Conservation (phyloP, 2,113 vertebrate genomes). For the Anser brachyrhynchus region DNA sequence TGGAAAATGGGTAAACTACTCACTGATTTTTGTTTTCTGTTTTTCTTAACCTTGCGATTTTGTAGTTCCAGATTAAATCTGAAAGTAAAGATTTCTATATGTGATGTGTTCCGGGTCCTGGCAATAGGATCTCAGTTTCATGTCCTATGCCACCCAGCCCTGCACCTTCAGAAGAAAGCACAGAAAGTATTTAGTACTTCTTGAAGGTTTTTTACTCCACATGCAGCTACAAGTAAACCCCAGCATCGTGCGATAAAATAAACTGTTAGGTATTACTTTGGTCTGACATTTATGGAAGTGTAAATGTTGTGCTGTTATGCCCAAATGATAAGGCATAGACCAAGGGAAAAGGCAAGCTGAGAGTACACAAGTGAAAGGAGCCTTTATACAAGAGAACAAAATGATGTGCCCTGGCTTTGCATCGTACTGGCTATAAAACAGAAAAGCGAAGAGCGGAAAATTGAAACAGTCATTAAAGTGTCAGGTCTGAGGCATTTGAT, state of each 20-base stretch:
- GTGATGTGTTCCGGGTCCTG: neutral
- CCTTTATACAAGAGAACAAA: slow-evolving; percentile 10
- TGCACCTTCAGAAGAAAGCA: neutral
- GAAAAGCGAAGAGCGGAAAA: slow-evolving; percentile 82
- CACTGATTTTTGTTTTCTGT: neutral
- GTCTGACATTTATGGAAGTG: slow-evolving; percentile 36
- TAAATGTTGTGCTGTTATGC: slow-evolving; percentile 45
- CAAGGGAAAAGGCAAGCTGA: neutral
- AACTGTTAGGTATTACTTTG: neutral
- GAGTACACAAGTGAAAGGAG: neutral
- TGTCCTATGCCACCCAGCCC: neutral
- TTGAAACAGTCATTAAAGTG: slow-evolving; percentile 82
- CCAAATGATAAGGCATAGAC: slow-evolving; percentile 12
- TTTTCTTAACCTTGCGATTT: neutral
- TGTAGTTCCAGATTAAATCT: neutral
- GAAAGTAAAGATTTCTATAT: neutral
- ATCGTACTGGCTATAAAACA: slow-evolving; percentile 75
- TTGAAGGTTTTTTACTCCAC: neutral
- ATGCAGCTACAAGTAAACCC: neutral
- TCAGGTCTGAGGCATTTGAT: slow-evolving; percentile 76
- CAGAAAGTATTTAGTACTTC: neutral
- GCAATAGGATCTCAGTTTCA: neutral
- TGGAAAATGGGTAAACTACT: neutral
- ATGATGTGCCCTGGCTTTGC: neutral
- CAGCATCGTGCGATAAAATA: neutral